Percentiles rank a stretch among this genome's conserved stretches.
phyloP scores from a whole-genome alignment of 2,113 vertebrate genomes.

The Arenaria interpres region DNA sequence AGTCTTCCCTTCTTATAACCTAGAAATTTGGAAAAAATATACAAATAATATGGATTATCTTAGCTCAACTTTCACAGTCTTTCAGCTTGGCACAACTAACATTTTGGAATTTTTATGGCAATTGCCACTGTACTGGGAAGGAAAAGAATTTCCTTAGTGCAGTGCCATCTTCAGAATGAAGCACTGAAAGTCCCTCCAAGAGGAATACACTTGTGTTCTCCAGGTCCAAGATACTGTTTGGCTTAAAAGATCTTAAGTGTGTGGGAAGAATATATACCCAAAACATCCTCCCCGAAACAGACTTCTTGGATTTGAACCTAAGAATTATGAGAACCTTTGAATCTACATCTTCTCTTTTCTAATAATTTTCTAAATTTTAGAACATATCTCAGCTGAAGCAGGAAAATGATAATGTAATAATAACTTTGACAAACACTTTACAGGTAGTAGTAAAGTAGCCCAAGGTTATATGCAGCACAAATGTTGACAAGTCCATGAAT shows the following conservation, averaged over 20 bases:
- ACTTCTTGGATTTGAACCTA: background rate
- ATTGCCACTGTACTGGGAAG: background rate
- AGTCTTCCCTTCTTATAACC: background rate
- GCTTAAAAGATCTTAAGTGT: background rate
- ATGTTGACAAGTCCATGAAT: background rate
- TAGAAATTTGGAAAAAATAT: background rate
- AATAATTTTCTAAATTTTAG: background rate
- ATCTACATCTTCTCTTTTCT: background rate
- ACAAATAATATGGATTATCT: background rate
- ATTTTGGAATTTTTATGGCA: background rate
- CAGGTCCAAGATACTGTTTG: background rate
- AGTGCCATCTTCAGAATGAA: background rate
- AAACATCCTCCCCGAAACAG: background rate
- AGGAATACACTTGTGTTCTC: background rate
- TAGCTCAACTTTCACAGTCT: background rate
- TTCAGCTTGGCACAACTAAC: background rate
- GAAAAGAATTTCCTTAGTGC: background rate
- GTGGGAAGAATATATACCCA: background rate
- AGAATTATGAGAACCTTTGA: background rate
- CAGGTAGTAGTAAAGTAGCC: background rate
- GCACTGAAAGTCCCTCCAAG: background rate
- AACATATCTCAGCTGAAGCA: background rate
- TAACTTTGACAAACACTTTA: background rate
- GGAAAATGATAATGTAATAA: background rate
- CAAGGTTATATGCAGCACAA: background rate